Percentiles rank a stretch among this genome's conserved stretches.
phyloP scores from a whole-genome alignment of 2,797 vertebrate genomes.

The Fistularia commersonii region DNA sequence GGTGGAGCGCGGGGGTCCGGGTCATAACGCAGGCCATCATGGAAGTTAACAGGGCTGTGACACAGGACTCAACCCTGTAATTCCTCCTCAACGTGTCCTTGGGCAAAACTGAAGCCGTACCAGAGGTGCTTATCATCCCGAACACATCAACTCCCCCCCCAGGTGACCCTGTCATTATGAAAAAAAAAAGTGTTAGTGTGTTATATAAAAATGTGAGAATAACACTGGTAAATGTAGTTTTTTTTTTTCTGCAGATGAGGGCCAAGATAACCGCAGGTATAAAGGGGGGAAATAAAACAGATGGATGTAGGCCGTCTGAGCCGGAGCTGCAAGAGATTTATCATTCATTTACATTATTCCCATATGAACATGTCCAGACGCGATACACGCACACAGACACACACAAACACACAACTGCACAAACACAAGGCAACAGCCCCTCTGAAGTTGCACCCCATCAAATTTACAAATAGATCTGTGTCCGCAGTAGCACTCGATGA shows the following conservation, averaged over 20 bases:
- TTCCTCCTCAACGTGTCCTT: slow-evolving; percentile 48
- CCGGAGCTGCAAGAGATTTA: slow-evolving; percentile 46
- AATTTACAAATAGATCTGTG: slow-evolving; percentile 26
- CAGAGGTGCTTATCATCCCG: slow-evolving; percentile 3
- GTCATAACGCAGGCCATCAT: slow-evolving; percentile 31
- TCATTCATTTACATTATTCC: slow-evolving; percentile 65
- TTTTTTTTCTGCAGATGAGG: too few relatives aligned
- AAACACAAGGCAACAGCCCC: slow-evolving; percentile 40
- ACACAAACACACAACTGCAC: slow-evolving; percentile 48
- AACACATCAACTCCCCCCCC: not conserved
- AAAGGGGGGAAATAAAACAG: too few relatives aligned
- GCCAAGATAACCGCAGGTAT: too few relatives aligned
- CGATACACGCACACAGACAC: too few relatives aligned
- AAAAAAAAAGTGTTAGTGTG: too few relatives aligned
- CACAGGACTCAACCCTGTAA: slow-evolving; percentile 74
- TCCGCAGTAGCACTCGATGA: too few relatives aligned
- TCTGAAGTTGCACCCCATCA: slow-evolving; percentile 46
- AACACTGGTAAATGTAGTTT: too few relatives aligned
- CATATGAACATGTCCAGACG: too few relatives aligned
- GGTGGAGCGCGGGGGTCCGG: not conserved
- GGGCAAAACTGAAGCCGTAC: slow-evolving; percentile 19
- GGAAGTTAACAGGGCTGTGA: slow-evolving; percentile 61
- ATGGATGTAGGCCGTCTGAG: too few relatives aligned
- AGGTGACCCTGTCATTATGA: not conserved
- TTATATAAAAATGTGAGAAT: too few relatives aligned